Evolutionary conservation across 2,888 invertebrate genomes (phyloP).

Genomic region (Epinotia demarniana): DNA sequence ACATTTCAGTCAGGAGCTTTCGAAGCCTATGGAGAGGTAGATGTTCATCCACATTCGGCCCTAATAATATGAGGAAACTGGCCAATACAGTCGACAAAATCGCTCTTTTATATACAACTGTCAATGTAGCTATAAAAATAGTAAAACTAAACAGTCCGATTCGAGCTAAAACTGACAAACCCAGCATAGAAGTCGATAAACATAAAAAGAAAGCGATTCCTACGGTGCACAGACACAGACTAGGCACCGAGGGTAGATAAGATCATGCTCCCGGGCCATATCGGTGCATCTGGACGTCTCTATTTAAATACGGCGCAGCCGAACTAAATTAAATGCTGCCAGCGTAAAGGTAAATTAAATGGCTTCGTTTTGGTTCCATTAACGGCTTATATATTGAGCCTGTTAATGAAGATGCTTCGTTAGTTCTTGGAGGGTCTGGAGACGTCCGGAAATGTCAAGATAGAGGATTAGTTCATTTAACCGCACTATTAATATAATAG

Average conservation of each 20-base stretch:
- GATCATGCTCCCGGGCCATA: slow-evolving; percentile 68
- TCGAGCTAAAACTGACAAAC: background rate
- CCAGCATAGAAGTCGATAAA: slow-evolving; percentile 17
- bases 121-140: background rate
- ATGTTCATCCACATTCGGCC: no score
- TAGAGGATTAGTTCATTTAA: no score
- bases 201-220: slow-evolving; percentile 38
- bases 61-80: background rate
- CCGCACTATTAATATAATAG: no score
- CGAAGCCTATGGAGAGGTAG: no score
- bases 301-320: slow-evolving; percentile 72
- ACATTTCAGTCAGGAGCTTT: no score
- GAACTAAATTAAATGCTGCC: slow-evolving; percentile 60
- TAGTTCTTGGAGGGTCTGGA: background rate
- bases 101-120: background rate
- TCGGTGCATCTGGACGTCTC: slow-evolving; percentile 77
- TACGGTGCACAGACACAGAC: slow-evolving; percentile 36
- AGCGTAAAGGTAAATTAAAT: slow-evolving; percentile 55
- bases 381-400: slow-evolving; percentile 18
- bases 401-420: background rate
- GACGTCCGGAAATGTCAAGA: no score
- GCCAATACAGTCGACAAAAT: background rate
- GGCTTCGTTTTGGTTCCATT: slow-evolving; percentile 41
- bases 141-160: background rate
- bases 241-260: slow-evolving; percentile 61